phyloP scores from a whole-genome alignment of 2,888 invertebrate genomes.

The Dynastes hyllus region DNA sequence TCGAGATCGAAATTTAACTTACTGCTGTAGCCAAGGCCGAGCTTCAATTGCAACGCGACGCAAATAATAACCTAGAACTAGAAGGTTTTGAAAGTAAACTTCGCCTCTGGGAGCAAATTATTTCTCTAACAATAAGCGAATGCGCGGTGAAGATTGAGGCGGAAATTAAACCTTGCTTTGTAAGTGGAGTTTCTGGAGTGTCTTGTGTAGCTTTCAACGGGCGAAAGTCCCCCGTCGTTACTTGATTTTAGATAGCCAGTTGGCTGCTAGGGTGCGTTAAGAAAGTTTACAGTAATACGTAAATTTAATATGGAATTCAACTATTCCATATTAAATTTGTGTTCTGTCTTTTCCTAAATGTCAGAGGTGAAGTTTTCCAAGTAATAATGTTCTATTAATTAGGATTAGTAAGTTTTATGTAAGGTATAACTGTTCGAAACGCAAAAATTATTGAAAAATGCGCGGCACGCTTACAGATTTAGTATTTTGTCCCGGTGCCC shows the following conservation, averaged over 20 bases:
- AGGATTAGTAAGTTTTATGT: too few species aligned
- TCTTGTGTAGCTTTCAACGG: not conserved
- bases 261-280: not conserved
- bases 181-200: slow-evolving; percentile 16
- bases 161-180: slow-evolving; percentile 36
- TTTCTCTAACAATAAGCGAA: slow-evolving; percentile 31
- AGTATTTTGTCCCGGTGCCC: too few species aligned
- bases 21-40: too few species aligned
- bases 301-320: not conserved
- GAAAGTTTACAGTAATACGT: slow-evolving; percentile 1
- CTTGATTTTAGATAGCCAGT: slow-evolving; percentile 20
- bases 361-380: too few species aligned
- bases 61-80: not conserved
- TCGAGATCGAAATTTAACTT: too few species aligned
- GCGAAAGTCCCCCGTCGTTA: slow-evolving; percentile 5
- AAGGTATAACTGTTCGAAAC: too few species aligned
- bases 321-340: too few species aligned
- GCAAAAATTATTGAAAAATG: too few species aligned
- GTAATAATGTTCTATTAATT: too few species aligned
- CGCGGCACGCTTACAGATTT: too few species aligned
- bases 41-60: not conserved
- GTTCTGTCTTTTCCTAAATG: too few species aligned
- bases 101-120: not conserved
- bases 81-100: not conserved
- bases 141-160: slow-evolving; percentile 25